Percentiles rank a stretch among this genome's conserved stretches.
These are phyloP conservation scores for Campoplex nolae DNA, from an alignment of 2,888 invertebrate genomes.

Conservation along the genomic window DNA sequence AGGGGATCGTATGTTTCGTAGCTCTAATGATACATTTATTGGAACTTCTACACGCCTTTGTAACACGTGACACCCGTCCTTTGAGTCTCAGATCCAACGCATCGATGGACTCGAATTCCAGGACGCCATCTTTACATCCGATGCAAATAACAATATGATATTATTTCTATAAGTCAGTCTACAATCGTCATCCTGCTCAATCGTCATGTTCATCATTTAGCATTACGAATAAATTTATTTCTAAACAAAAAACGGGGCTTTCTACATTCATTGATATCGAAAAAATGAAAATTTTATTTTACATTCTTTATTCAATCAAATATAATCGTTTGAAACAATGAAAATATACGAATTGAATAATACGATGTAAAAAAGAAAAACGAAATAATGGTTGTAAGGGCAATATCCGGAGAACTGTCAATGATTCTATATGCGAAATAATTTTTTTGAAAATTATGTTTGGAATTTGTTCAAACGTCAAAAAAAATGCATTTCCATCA, in stretches of 20 bases:
- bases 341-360: too few species aligned
- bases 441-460: too few species aligned
- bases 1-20: conserved; percentile 64
- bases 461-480: too few species aligned
- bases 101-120: conserved; percentile 36
- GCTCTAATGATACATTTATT: conserved; percentile 65
- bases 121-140: conserved; percentile 25
- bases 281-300: too few species aligned
- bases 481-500: too few species aligned
- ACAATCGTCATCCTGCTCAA: background rate
- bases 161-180: background rate
- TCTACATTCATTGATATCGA: too few species aligned
- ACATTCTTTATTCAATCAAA: too few species aligned
- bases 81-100: conserved; percentile 42
- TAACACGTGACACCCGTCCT: conserved; percentile 63
- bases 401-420: too few species aligned
- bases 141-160: background rate
- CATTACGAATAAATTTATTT: conserved; percentile 1
- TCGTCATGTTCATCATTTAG: background rate
- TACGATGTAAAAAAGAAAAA: too few species aligned
- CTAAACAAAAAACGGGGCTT: background rate
- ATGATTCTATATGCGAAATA: too few species aligned
- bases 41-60: conserved; percentile 69
- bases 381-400: too few species aligned
- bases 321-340: too few species aligned